Base-by-base conservation (phyloP, 2,797 vertebrate genomes). In the Coracias cyanogaster region DNA sequence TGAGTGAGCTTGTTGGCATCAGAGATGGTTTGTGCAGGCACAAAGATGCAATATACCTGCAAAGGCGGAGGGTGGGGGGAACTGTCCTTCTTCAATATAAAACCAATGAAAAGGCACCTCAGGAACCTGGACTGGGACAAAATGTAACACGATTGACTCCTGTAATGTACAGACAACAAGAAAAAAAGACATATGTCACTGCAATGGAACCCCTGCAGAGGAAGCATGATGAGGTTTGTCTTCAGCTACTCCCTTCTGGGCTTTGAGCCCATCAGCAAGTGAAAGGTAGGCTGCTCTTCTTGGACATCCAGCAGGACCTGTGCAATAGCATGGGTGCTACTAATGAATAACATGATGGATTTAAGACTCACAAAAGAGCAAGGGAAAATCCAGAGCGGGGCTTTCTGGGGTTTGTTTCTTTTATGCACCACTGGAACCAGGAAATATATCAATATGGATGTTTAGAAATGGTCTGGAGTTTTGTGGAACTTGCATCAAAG, bases 361-460 rank as follows among this genome's bases (percentile, higher is more conserved):
- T 86, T 86, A 64, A 90, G 77, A 76, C 41, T 91, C 80, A 78
- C 57, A 85, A 70, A 20, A 89, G 6, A 95, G 57, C 20, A 89
- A 83, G 96, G 96, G 96, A 94, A 97, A 97, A 94, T 91, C 96
- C 96, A 95, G 77, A 94, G 64, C 0, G 93, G 95, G 93, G 71
- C 26, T 97, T 97, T 96, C 88, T 96, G 73, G 21, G 78, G 14
- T 95, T 96, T 97, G 88, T 95, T 97, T 97, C 86, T 96, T 95
- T 95, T 96, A 95, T 57, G 90, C 81, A 89, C 83, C 67, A 35
- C 73, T 96, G 95, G 95, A 96, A 94, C 52, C 74, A 95, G 95
- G 84, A 92, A 96, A 94, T 94, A 37, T 73, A 89, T 85, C 90
- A 82, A 94, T 89, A 96, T 93, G 55, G 86, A 96, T 93, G 74